Base-by-base conservation (phyloP, 2,888 invertebrate genomes). In the Cryptus viduatorius region DNA sequence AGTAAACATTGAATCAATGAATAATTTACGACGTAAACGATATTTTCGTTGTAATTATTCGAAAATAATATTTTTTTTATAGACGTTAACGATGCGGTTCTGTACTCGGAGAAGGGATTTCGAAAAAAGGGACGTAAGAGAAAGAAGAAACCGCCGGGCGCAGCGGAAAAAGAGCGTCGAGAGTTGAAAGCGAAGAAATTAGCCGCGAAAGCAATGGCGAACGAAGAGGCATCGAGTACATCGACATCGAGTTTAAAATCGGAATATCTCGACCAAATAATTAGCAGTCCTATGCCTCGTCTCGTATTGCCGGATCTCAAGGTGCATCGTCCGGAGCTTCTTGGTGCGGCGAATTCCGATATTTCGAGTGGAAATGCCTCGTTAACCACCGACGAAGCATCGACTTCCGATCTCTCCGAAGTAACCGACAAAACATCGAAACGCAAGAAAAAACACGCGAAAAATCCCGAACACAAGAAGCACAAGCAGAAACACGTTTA, bases 101-200 rank as follows among this genome's bases (percentile, higher is more conserved):
- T 95, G 7, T 94, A 94, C 76, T 95, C 95, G 83, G 95, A 94
- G 56, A 95, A 95, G 5, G 95, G 95, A 87, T 94, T 94, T 86
- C 94, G 94, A 1, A 93, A 93, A 65, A 94, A 94, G 64, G 94
- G 93, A 59, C 92, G 94, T 0, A 94, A 95, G 87, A 92, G 92
- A 73, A 93, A 93, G 87, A 92, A 91, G 75, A 93, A 91, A 68
- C 64, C 79, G 53, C 69, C 88, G 68, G 83, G 81, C 42, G 53
- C 78, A 14, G 4, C 56, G 0, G 87, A 91, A 24, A 89, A 91
- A 75, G 87, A 89, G 42, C 86, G 89, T 31, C 76, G 86, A n/a
- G 89, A 86, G 8, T 78, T 87, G 1, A 93, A 90, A 72, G 81
- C 88, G 3, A 93, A 90, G 14, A 92, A 90, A 59, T 83, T 88